Evolutionary conservation across 2,888 invertebrate genomes (phyloP).

Genomic region (Drosophila sordidula): DNA sequence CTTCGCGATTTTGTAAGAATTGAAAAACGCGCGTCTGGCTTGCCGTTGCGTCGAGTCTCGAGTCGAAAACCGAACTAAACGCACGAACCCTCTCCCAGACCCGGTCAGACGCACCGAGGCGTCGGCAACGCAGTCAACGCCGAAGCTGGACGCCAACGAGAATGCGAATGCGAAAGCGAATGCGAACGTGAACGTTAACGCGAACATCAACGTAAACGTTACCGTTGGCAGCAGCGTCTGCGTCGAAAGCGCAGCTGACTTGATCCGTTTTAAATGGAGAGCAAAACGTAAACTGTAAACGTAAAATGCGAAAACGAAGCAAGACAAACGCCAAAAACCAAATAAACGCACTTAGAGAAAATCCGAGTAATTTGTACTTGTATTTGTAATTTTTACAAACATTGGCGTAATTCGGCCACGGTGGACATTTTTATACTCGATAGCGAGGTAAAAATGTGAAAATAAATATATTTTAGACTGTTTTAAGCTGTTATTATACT

Average conservation of each 20-base stretch:
- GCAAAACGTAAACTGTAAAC: conserved; percentile 13
- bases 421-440: not conserved
- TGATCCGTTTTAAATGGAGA: conserved; percentile 40
- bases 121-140: conserved; percentile 30
- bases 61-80: conserved; percentile 75
- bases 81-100: conserved; percentile 34
- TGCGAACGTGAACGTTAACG: conserved; percentile 19
- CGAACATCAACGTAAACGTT: conserved; percentile 16
- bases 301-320: conserved; percentile 9
- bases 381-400: too few species aligned
- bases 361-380: not conserved
- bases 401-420: not conserved
- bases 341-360: not conserved
- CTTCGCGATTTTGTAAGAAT: conserved; percentile 41
- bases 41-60: conserved; percentile 56
- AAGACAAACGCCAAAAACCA: conserved; percentile 8
- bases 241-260: conserved; percentile 16
- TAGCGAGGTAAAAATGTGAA: too few species aligned
- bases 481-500: too few species aligned
- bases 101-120: conserved; percentile 47
- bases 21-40: conserved; percentile 36
- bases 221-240: conserved; percentile 10
- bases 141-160: conserved; percentile 31
- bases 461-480: too few species aligned
- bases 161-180: conserved; percentile 6